These are phyloP conservation scores for Gastracanthus pulcherrimus DNA, from an alignment of 2,888 invertebrate genomes.

Conservation along the genomic window DNA sequence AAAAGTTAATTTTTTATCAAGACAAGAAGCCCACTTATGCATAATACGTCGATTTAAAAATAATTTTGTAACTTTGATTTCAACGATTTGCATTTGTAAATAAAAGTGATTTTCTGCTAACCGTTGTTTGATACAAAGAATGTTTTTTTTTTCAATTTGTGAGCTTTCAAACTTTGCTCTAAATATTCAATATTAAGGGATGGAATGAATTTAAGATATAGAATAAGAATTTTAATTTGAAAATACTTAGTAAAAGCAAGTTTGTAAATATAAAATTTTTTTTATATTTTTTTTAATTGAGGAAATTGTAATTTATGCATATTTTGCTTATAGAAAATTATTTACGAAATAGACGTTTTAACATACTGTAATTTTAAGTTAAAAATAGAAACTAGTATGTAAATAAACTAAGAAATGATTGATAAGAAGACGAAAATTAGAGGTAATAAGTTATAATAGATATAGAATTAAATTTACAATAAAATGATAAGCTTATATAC, in stretches of 20 bases:
- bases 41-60: conserved; percentile 48
- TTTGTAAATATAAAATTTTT: conserved; percentile 52
- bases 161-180: conserved; percentile 37
- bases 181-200: conserved; percentile 41
- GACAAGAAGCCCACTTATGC: conserved; percentile 48
- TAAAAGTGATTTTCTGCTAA: conserved; percentile 56
- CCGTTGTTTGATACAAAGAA: conserved; percentile 41
- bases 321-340: conserved; percentile 46
- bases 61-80: conserved; percentile 57
- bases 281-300: conserved; percentile 41
- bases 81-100: conserved; percentile 57
- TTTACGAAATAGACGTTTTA: conserved; percentile 43
- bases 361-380: conserved; percentile 53
- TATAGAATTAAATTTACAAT: conserved; percentile 57
- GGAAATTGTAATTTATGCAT: conserved; percentile 50
- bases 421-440: conserved; percentile 49
- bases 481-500: conserved; percentile 52
- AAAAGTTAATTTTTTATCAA: conserved; percentile 52
- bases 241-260: conserved; percentile 30
- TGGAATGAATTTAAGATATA: conserved; percentile 45
- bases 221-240: conserved; percentile 41
- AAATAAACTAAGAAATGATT: conserved; percentile 53
- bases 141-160: conserved; percentile 36
- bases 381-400: conserved; percentile 55
- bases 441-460: conserved; percentile 58